Base-by-base conservation (phyloP, 2,113 vertebrate genomes). In the Emydocephalus ijimae region DNA sequence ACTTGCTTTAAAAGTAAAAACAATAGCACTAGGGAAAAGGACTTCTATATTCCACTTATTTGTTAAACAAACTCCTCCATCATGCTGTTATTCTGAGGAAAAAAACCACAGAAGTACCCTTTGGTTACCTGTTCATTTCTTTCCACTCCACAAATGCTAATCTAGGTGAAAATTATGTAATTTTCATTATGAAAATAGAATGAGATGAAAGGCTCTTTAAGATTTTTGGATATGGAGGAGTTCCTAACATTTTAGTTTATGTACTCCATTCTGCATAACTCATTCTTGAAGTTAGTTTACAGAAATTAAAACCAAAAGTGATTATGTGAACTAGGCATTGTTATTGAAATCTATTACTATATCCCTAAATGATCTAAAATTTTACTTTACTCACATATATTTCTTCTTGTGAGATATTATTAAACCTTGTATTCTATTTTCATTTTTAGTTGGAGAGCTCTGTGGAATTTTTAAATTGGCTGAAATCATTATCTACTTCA, bases 401-500 rank as follows among this genome's bases (percentile, higher is more conserved):
- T 87, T 89, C 56, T 93, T 50, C 89, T 39, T 93, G 57, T n/a
- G 85, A 29, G 43, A 89, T 85, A 61, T 86, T 55, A 89, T 89
- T 94, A 85, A 93, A 93, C 45, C 88, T 93, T 56, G 20, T 69
- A 1, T 55, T 50, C 88, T 54, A 90, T 59, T 89, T 88, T 74
- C 24, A 87, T 88, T 85, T 94, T 93, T 64, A 89, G 50, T 89
- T 94, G 87, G 61, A 39, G 81, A 39, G 34, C 94, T 92, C 48
- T 92, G 6, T 48, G 93, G 43, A 34, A 95, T 95, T 96, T 96
- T 94, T 95, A 96, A 61, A 45, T 93, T 94, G 69, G 88, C 93
- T 94, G 87, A 95, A 52, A 93, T 96, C 94, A 93, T 94, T 93
- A 90, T 93, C 96, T 90, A 52, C 34, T 92, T 96, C 95, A 93